Evolutionary conservation across 2,888 invertebrate species (phyloP), one percentile per base, ranked within the genome.

Genomic region (Asteroscopus sphinx): DNA sequence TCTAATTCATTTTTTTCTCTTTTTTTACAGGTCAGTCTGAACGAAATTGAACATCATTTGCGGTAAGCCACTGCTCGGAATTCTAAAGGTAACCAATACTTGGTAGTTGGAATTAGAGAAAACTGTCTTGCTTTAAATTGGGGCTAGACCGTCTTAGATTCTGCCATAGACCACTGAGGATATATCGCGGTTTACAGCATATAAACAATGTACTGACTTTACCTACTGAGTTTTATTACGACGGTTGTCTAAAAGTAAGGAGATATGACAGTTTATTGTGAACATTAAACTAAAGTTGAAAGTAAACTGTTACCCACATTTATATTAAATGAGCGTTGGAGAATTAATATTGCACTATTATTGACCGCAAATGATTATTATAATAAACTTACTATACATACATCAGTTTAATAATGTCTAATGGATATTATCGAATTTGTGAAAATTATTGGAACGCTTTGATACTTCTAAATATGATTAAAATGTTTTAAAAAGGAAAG

Each of bases 21-120:
- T 28, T 1, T 44, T 63, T 64, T 8, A n/a, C 47, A 64, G 64
- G 64, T 64, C n/a, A 36, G 59, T 64, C 7, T 9, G 26, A 9
- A 25, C 9, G n/a, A 13, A 21, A 40, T 28, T 1, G 6, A 11
- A 26, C 8, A 33, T 46, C 32, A n/a, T 12, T 26, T 15, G 32
- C 17, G 37, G 64, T 32, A 8, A 40, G 25, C 7, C 21, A n/a
- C 9, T 11, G n/a, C 12, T 25, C 9, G 2, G 17, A 5, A 15
- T 11, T 41, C 26, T 28, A 13, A 47, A 28, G 11, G 36, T 56
- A 41, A 0, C 12, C 26, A 7, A 25, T 48, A 26, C 9, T 35
- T 1, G 0, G 11, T 11, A 15, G 11, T 51, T n/a, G n/a, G 42
- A 52, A 52, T 64, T 30, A 44, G 25, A 37, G 26, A 40, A 46